A percentile compares a stretch with the other conserved stretches of the same genome.
Evolutionary conservation across 2,797 vertebrate genomes (phyloP).

Genomic region (Gallinago solitaria): DNA sequence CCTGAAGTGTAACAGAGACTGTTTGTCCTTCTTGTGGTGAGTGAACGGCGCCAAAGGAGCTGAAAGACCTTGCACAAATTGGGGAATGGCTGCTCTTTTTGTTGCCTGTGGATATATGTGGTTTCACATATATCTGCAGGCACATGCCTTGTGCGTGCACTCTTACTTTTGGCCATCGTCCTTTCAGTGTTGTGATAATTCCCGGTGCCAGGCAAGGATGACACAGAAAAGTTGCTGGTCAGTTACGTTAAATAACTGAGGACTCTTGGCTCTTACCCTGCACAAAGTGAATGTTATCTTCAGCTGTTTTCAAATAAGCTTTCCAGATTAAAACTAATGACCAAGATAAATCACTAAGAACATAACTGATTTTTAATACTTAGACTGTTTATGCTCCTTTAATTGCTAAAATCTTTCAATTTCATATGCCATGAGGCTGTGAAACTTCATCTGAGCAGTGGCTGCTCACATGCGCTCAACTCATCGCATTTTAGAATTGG

Average conservation of each 20-base stretch:
- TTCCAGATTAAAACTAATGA: not conserved
- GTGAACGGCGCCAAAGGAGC: not conserved
- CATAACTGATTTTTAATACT: not conserved
- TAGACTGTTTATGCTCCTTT: not conserved
- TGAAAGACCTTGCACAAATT: not conserved
- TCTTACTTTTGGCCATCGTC: not conserved
- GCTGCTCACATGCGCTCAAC: not conserved
- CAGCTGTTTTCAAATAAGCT: slow-evolving; percentile 22
- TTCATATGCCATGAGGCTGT: not conserved
- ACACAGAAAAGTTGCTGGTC: not conserved
- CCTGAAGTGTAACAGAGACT: not conserved
- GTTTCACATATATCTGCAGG: not conserved
- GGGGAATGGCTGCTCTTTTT: not conserved
- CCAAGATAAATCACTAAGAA: not conserved
- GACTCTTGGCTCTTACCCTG: not conserved
- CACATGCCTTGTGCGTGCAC: rapidly evolving
- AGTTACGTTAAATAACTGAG: not conserved
- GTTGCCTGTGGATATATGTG: not conserved
- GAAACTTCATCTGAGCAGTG: not conserved
- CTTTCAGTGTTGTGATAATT: not conserved
- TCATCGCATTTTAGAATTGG: not conserved
- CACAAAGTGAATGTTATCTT: not conserved
- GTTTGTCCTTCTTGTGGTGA: not conserved
- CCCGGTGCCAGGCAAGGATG: not conserved
- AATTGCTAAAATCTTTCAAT: not conserved